These are phyloP conservation scores for Ceratothoa steindachneri DNA, from an alignment of 2,888 invertebrate species.

Conservation along the genomic window DNA sequence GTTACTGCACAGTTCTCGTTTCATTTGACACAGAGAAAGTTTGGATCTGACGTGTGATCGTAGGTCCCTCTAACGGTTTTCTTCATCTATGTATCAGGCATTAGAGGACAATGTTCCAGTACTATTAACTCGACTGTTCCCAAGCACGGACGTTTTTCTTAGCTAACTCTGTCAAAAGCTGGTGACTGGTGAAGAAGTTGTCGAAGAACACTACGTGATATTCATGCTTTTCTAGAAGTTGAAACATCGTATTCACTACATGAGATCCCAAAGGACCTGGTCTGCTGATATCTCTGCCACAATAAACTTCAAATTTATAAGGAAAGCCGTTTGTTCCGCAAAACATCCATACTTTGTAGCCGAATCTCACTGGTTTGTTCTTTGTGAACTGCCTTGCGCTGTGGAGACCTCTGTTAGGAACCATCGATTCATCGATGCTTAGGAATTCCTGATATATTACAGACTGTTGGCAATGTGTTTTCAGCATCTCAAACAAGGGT, in stretches of 20 bases:
- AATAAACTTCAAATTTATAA: neutral
- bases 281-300: neutral
- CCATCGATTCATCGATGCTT: slow-evolving; percentile 1
- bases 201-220: slow-evolving; percentile 3
- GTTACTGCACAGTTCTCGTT: slow-evolving; percentile 15
- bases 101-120: slow-evolving; percentile 1
- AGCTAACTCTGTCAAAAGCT: neutral
- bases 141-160: slow-evolving; percentile 16
- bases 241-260: neutral
- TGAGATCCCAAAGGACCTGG: too few relatives aligned
- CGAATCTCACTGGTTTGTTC: neutral
- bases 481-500: too few relatives aligned
- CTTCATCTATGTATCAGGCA: neutral
- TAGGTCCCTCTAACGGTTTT: neutral
- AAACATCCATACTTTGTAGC: slow-evolving; percentile 1
- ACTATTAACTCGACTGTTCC: slow-evolving; percentile 14
- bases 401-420: slow-evolving; percentile 6
- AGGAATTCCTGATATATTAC: too few relatives aligned
- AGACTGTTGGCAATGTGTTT: too few relatives aligned
- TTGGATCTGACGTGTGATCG: neutral
- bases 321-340: slow-evolving; percentile 6
- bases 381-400: slow-evolving; percentile 10
- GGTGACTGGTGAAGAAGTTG: slow-evolving; percentile 15
- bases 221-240: neutral
- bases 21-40: neutral